Conservation (phyloP, 2,888 invertebrate genomes). For the Tachina grossa region DNA sequence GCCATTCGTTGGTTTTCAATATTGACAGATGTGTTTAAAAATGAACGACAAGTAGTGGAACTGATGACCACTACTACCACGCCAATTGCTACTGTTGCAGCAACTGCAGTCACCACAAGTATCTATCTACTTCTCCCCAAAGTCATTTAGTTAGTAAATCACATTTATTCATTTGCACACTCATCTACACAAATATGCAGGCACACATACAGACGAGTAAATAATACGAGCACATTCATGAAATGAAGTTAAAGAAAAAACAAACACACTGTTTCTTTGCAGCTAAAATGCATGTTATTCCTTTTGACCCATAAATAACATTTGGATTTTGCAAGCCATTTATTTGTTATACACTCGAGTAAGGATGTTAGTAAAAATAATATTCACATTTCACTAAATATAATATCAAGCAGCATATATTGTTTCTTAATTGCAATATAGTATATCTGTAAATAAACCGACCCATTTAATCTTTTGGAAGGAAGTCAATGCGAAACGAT, state of each 20-base stretch:
- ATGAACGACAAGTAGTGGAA: conserved; percentile 35
- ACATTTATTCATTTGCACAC: conserved; percentile 34
- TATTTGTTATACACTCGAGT: conserved; percentile 48
- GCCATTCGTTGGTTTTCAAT: conserved; percentile 41
- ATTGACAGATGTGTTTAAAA: conserved; percentile 49
- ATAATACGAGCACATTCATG: background rate
- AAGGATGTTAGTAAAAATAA: background rate
- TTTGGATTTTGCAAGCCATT: conserved; percentile 39
- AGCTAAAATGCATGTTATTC: conserved; percentile 32
- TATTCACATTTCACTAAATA: no score
- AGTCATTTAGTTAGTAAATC: conserved; percentile 48
- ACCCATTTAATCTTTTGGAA: no score
- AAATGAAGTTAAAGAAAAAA: conserved; percentile 35
- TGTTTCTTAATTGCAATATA: no score
- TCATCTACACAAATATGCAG: background rate
- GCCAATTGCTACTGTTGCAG: conserved; percentile 3
- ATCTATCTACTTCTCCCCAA: conserved; percentile 5
- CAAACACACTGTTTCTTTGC: conserved; percentile 21
- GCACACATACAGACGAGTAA: background rate
- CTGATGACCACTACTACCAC: conserved; percentile 30
- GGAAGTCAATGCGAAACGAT: no score
- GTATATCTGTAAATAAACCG: no score
- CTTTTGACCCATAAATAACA: conserved; percentile 39
- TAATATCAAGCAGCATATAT: no score
- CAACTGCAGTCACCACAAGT: conserved; percentile 18